Conservation (phyloP, 2,797 vertebrate genomes). For the Lepus townsendii region DNA sequence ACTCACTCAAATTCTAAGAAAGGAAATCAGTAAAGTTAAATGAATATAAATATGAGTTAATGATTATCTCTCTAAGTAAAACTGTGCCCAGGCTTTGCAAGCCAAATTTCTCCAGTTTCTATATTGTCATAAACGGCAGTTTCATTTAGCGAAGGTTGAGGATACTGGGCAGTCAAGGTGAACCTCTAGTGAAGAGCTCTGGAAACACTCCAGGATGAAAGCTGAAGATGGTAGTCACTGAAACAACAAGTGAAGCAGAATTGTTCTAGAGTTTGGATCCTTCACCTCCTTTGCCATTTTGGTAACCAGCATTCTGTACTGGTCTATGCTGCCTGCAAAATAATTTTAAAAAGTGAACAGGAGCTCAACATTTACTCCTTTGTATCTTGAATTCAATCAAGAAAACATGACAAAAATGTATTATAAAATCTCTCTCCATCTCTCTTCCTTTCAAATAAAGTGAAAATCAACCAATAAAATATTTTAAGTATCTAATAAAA, state of each 20-base stretch:
- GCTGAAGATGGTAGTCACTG: neutral
- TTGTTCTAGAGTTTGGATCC: neutral
- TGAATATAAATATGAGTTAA: neutral
- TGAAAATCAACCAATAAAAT: too few relatives aligned
- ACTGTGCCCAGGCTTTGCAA: neutral
- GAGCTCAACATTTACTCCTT: neutral
- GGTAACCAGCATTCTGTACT: neutral
- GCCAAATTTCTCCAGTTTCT: neutral
- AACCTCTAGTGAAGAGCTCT: slow-evolving; percentile 12
- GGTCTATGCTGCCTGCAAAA: neutral
- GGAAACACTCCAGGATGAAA: slow-evolving; percentile 50
- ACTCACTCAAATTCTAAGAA: slow-evolving; percentile 3
- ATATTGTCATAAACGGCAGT: neutral
- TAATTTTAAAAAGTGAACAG: neutral
- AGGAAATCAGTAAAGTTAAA: neutral
- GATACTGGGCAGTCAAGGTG: neutral
- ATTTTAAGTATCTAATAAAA: too few relatives aligned
- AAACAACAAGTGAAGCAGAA: neutral
- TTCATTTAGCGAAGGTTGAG: slow-evolving; percentile 37
- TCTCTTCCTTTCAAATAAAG: too few relatives aligned
- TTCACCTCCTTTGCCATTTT: neutral
- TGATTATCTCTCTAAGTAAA: neutral
- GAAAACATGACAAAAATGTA: neutral
- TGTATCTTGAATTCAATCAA: neutral
- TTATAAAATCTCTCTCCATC: neutral